phyloP scores from a whole-genome alignment of 2,888 invertebrate genomes.

The Eilema sororculum region DNA sequence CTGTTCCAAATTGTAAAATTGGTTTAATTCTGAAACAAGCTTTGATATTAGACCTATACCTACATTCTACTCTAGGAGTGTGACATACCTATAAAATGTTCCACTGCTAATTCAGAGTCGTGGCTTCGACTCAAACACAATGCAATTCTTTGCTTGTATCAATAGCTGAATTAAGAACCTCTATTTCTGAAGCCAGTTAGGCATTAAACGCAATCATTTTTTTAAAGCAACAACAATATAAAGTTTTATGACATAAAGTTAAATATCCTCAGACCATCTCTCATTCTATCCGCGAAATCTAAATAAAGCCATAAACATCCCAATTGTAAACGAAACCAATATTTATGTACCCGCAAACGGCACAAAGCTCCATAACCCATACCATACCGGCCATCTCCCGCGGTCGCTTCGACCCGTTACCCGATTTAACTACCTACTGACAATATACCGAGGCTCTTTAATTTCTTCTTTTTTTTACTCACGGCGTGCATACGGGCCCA shows the following conservation, averaged over 20 bases:
- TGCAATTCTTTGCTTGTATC: no score
- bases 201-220: no score
- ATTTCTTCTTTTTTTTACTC: conserved; percentile 37
- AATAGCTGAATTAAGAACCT: no score
- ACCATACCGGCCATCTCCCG: conserved; percentile 22
- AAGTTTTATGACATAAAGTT: no score
- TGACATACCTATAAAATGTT: no score
- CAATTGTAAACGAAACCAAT: conserved; percentile 15
- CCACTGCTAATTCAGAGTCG: no score
- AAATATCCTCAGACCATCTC: background rate
- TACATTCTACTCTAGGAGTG: no score
- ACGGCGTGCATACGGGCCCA: conserved; percentile 48
- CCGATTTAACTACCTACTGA: conserved; percentile 37
- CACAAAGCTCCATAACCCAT: conserved; percentile 15
- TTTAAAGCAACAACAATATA: no score
- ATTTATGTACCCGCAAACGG: conserved; percentile 23
- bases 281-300: conserved; percentile 6
- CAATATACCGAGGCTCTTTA: conserved; percentile 36
- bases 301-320: conserved; percentile 25
- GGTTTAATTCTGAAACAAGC: background rate
- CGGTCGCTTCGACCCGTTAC: conserved; percentile 33
- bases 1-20: no score
- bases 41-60: no score
- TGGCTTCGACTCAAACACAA: no score
- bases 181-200: no score